These are phyloP conservation scores for Mystacornis crossleyi DNA, from an alignment of 2,113 vertebrate species.

Conservation along the genomic window DNA sequence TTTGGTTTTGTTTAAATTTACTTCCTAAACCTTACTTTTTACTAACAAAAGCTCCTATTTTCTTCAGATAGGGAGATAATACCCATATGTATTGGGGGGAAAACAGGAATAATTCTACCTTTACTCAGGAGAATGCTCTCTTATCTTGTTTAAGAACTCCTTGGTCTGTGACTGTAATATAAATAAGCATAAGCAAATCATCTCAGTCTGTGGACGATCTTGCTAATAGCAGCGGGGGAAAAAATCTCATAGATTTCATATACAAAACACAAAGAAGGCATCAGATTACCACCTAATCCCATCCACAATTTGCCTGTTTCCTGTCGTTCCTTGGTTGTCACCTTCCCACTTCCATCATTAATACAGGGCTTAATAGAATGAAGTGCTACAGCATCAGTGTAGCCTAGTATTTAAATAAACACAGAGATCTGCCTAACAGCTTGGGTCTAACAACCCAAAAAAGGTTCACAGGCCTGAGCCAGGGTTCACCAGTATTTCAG, in stretches of 20 bases:
- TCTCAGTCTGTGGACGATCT: background rate
- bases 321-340: background rate
- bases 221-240: background rate
- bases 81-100: fast-evolving
- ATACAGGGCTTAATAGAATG: background rate
- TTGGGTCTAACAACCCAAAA: background rate
- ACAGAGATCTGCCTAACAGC: background rate
- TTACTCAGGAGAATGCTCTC: background rate
- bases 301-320: background rate
- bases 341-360: background rate
- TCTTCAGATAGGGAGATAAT: background rate
- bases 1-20: background rate
- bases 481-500: background rate
- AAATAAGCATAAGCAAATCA: background rate
- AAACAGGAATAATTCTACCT: background rate
- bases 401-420: background rate
- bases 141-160: background rate
- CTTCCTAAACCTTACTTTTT: background rate
- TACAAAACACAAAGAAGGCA: background rate
- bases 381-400: background rate
- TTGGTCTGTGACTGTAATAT: background rate
- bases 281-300: background rate
- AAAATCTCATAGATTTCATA: background rate
- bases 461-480: background rate
- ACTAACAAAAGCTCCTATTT: background rate